Conservation (phyloP, 1,140 invertebrate species). For the Platorchestia sp. region DNA sequence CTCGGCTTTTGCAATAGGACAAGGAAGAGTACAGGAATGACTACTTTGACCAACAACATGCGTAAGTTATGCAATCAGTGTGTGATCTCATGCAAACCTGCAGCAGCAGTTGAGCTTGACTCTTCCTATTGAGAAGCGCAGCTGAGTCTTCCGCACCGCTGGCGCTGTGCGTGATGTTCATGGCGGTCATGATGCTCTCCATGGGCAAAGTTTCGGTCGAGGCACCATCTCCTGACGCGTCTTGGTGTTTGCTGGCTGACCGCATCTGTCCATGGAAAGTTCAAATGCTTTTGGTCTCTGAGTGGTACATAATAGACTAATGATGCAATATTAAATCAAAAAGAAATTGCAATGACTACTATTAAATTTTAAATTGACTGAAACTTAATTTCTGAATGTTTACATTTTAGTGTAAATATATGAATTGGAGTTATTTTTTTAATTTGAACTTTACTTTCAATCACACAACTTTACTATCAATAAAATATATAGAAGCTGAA, state of each 20-base stretch:
- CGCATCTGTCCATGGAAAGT: neutral
- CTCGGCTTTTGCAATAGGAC: too few relatives aligned
- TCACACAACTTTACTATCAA: too few relatives aligned
- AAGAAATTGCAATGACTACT: neutral
- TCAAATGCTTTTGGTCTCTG: neutral
- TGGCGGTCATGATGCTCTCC: conserved; percentile 45
- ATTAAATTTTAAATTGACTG: too few relatives aligned
- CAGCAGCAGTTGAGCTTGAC: conserved; percentile 28
- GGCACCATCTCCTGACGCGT: neutral
- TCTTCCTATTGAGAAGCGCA: conserved; percentile 13
- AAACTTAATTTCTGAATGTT: too few relatives aligned
- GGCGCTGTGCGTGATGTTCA: neutral
- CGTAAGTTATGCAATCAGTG: neutral
- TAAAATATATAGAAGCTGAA: too few relatives aligned
- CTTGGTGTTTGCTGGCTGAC: neutral
- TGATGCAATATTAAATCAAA: neutral
- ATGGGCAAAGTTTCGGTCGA: neutral
- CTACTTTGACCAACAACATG: neutral
- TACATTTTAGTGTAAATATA: too few relatives aligned
- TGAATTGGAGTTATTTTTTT: too few relatives aligned
- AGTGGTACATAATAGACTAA: neutral
- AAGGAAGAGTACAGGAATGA: neutral
- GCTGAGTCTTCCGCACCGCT: neutral
- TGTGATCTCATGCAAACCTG: neutral
- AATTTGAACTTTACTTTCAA: too few relatives aligned